Conservation (phyloP, 2,113 vertebrate genomes). For the Passer domesticus region DNA sequence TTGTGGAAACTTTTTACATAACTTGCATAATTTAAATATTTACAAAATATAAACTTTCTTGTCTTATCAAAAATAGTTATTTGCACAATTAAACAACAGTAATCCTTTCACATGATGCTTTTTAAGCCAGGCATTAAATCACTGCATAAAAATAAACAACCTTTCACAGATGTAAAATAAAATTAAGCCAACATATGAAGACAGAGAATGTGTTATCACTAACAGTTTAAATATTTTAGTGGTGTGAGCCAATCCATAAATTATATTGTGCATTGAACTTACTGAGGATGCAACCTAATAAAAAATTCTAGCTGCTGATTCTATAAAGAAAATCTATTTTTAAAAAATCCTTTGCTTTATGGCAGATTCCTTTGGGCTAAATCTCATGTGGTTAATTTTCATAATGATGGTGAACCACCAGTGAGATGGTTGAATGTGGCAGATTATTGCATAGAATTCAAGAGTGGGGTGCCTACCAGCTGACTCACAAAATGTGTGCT, state of each 20-base stretch:
- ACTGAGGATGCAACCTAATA: neutral
- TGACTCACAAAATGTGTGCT: neutral
- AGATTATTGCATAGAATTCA: neutral
- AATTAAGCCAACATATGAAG: neutral
- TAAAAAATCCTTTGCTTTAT: neutral
- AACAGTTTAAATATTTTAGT: slow-evolving; percentile 10
- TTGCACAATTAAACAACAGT: slow-evolving; percentile 64
- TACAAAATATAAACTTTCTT: slow-evolving; percentile 80
- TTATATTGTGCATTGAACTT: neutral
- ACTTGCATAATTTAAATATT: slow-evolving; percentile 83
- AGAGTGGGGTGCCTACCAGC: rapidly evolving
- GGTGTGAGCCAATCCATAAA: neutral
- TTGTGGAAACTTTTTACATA: slow-evolving; percentile 51
- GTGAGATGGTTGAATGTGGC: neutral
- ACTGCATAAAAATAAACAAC: slow-evolving; percentile 27
- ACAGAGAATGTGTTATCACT: neutral
- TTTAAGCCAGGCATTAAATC: slow-evolving; percentile 46
- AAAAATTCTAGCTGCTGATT: neutral
- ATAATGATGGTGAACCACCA: neutral
- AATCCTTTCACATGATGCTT: slow-evolving; percentile 43
- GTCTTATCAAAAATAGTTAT: slow-evolving; percentile 72
- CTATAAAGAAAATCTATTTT: neutral
- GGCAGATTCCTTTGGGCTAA: neutral
- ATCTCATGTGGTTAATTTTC: neutral
- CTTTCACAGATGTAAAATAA: slow-evolving; percentile 24